Conservation (phyloP, 1,140 invertebrate species). For the Plodia interpunctella region DNA sequence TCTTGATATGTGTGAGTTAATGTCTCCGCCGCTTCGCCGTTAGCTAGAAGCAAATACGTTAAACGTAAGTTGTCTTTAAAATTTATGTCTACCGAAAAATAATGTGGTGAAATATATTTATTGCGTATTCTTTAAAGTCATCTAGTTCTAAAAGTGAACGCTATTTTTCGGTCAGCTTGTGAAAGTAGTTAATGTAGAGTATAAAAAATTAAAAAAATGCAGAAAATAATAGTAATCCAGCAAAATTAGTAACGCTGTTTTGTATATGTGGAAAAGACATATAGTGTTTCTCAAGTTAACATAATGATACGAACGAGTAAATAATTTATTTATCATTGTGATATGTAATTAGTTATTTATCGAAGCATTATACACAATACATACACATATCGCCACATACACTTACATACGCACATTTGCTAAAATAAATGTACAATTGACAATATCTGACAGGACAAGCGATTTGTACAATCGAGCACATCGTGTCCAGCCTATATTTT, state of each 20-base stretch:
- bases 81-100: slow-evolving; percentile 13
- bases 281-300: slow-evolving; percentile 3
- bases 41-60: slow-evolving; percentile 73
- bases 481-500: slow-evolving; percentile 24
- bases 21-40: slow-evolving; percentile 59
- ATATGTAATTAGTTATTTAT: slow-evolving; percentile 52
- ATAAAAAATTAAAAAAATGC: slow-evolving; percentile 19
- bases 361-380: slow-evolving; percentile 27
- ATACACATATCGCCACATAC: slow-evolving; percentile 3
- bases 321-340: slow-evolving; percentile 62
- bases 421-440: slow-evolving; percentile 37
- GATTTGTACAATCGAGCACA: slow-evolving; percentile 46
- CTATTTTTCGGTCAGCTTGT: neutral
- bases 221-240: slow-evolving; percentile 19
- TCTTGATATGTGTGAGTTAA: slow-evolving; percentile 74
- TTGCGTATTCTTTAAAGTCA: slow-evolving; percentile 9
- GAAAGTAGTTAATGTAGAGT: slow-evolving; percentile 23
- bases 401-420: slow-evolving; percentile 6
- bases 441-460: slow-evolving; percentile 41
- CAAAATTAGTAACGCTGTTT: slow-evolving; percentile 14
- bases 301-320: neutral
- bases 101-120: slow-evolving; percentile 21
- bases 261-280: slow-evolving; percentile 19
- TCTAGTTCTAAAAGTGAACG: slow-evolving; percentile 17
- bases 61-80: slow-evolving; percentile 48